These are phyloP conservation scores for Dasypus novemcinctus DNA, from an alignment of 2,113 vertebrate species.

Conservation along the genomic window DNA sequence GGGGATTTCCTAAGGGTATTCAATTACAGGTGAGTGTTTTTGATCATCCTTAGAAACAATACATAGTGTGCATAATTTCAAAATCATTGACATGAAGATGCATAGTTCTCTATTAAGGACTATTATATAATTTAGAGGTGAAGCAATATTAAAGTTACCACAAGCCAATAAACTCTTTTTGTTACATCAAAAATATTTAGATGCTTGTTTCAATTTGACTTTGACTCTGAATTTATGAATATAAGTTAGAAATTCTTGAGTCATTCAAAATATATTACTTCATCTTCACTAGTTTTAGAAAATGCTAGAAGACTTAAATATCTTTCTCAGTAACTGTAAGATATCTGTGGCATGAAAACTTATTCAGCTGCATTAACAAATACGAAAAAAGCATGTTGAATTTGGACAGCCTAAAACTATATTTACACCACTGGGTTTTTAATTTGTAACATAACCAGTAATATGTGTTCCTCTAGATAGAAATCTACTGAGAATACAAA, in stretches of 20 bases:
- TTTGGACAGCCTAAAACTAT: constrained; percentile 31
- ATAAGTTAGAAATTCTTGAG: background rate
- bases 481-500: constrained; percentile 57
- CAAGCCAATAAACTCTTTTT: background rate
- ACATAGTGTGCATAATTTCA: background rate
- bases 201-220: background rate
- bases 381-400: background rate
- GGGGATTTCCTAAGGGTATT: background rate
- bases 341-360: background rate
- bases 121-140: background rate
- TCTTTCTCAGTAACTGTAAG: background rate
- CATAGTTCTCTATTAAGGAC: background rate
- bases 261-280: background rate
- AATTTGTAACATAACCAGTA: constrained; percentile 23
- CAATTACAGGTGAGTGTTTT: background rate
- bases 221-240: background rate
- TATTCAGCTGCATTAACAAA: constrained; percentile 12
- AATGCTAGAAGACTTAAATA: background rate
- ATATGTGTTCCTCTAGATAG: constrained; percentile 26
- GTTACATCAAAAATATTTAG: background rate
- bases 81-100: background rate
- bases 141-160: background rate
- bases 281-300: constrained; percentile 1
- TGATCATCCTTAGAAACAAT: background rate
- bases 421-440: constrained; percentile 27